Evolutionary conservation across 1,140 invertebrate species (phyloP).

Genomic region (Ostrea denselamellosa): DNA sequence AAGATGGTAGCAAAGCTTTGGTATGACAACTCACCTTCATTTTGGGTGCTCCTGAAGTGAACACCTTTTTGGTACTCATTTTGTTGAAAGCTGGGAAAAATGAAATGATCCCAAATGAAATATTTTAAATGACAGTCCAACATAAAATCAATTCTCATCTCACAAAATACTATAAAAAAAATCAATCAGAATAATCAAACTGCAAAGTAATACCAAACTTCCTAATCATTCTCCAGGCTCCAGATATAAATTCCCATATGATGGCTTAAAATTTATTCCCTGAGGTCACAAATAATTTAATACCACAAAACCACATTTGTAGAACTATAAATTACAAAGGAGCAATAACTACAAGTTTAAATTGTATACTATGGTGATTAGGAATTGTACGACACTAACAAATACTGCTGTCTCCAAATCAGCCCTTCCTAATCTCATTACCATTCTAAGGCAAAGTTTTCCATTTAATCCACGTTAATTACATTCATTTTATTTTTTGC

Average conservation of each 20-base stretch:
- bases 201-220: neutral
- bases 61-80: neutral
- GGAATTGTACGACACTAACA: neutral
- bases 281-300: constrained; percentile 16
- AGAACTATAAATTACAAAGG: neutral
- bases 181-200: neutral
- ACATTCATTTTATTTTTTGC: neutral
- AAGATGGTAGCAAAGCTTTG: neutral
- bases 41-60: neutral
- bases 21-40: neutral
- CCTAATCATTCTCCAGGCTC: neutral
- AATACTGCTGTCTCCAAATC: neutral
- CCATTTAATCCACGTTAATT: neutral
- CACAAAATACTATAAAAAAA: neutral
- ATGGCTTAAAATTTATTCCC: constrained; percentile 16
- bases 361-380: neutral
- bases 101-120: neutral
- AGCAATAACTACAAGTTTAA: neutral
- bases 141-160: neutral
- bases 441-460: neutral
- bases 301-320: constrained; percentile 14
- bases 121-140: neutral
- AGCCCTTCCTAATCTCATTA: constrained; percentile 34
- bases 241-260: neutral
- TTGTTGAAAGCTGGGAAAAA: neutral